Percentiles rank a stretch among this genome's conserved stretches.
phyloP scores from a whole-genome alignment of 2,888 invertebrate species.

The Cryptocephalus primarius region DNA sequence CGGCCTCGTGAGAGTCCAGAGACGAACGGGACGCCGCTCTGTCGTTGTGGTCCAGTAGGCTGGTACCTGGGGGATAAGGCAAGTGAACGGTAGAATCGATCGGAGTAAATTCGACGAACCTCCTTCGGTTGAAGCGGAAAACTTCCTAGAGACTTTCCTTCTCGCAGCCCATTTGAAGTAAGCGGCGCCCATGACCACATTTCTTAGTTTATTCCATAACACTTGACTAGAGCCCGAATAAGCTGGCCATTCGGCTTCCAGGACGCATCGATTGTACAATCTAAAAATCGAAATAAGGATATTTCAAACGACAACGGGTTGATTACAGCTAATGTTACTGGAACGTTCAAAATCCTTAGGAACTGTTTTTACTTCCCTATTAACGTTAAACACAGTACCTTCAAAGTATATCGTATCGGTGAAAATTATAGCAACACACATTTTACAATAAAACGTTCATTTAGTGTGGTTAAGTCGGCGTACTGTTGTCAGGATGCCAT shows the following conservation, averaged over 20 bases:
- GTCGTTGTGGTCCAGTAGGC: slow-evolving; percentile 30
- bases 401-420: too few relatives aligned
- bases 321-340: background rate
- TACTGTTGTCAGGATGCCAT: too few relatives aligned
- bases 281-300: too few relatives aligned
- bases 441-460: too few relatives aligned
- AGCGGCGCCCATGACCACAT: slow-evolving; percentile 83
- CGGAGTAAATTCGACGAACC: slow-evolving; percentile 14
- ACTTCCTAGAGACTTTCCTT: slow-evolving; percentile 43
- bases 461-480: too few relatives aligned
- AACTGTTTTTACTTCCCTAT: too few relatives aligned
- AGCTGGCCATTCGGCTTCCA: slow-evolving; percentile 89
- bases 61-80: slow-evolving; percentile 9
- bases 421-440: too few relatives aligned
- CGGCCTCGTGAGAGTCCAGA: slow-evolving; percentile 35
- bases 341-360: too few relatives aligned
- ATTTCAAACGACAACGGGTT: too few relatives aligned
- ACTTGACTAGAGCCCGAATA: slow-evolving; percentile 63
- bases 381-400: too few relatives aligned
- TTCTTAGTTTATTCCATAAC: slow-evolving; percentile 88
- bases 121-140: slow-evolving; percentile 40
- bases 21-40: slow-evolving; percentile 33
- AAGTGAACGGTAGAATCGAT: too few relatives aligned
- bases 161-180: slow-evolving; percentile 74
- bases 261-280: slow-evolving; percentile 66